Evolutionary conservation across 2,797 vertebrate genomes (phyloP), one percentile per base, ranked within the genome.

Genomic region (Pantherophis vulpinus): DNA sequence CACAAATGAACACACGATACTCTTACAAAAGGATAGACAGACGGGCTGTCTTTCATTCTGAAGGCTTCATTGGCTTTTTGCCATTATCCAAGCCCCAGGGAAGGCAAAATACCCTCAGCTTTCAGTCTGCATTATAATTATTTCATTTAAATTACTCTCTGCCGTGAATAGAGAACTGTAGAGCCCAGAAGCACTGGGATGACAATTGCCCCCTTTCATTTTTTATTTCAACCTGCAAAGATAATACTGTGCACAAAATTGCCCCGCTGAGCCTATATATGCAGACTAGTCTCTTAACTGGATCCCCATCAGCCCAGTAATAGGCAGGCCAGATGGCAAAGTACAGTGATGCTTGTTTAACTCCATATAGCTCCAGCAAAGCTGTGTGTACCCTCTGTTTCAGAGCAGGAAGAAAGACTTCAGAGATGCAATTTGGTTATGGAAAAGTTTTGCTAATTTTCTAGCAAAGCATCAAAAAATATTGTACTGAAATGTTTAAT

Each of bases 171-270:
- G 32, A 16, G 90, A 92, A 93, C 42, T 89, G 29, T 32, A 56
- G 86, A 95, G 88, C 2, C 87, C 87, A 61, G n/a, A 87, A 83
- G 56, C 59, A 87, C 74, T 92, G 90, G 89, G 88, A 86, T 86
- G 90, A 93, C 27, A 13, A 87, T 92, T 58, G 47, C 58, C 88
- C 37, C 42, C 70, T 27, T 83, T 70, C 29, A 54, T 91, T 88
- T 5, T 91, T 66, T 87, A 90, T 74, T 91, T 91, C 51, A 13
- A 66, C 95, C 70, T 93, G 93, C 18, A 47, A 91, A 92, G 42
- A 90, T 11, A 66, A 74, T 60, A 70, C 27, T 20, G 91, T 88
- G 91, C 87, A 88, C 10, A 93, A 86, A 63, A 56, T 27, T 86
- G 87, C 32, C 83, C 47, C 88, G 66, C 90, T 92, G 91, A 89